Evolutionary conservation across 2,888 invertebrate species (phyloP).

Genomic region (Melanotus villosus): DNA sequence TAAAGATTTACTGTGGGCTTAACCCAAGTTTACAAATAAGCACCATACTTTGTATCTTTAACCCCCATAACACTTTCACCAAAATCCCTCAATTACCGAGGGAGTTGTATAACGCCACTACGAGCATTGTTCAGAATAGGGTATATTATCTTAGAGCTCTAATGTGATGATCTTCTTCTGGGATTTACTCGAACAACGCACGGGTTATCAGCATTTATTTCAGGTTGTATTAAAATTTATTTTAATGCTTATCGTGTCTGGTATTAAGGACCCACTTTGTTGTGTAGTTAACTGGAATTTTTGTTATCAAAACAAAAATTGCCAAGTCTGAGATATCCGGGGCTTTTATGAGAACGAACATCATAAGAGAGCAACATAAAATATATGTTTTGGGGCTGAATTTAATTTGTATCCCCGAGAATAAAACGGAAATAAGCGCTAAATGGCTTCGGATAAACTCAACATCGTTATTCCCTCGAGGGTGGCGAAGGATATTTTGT

Average conservation of each 20-base stretch:
- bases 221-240: constrained; percentile 19
- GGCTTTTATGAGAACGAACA: background rate
- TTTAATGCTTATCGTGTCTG: background rate
- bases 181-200: constrained; percentile 18
- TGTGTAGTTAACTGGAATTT: background rate
- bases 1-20: constrained; percentile 23
- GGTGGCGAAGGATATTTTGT: constrained; percentile 8
- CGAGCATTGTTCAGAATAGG: constrained; percentile 27
- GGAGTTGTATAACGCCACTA: constrained; percentile 23
- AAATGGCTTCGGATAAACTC: constrained; percentile 39
- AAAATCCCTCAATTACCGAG: constrained; percentile 38
- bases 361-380: background rate
- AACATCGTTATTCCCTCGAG: constrained; percentile 31
- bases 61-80: constrained; percentile 30
- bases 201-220: constrained; percentile 16
- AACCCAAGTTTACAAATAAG: constrained; percentile 23
- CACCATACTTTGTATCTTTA: constrained; percentile 33
- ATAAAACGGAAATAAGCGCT: constrained; percentile 45
- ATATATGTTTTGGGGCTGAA: constrained; percentile 24
- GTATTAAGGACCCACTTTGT: background rate
- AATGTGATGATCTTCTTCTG: constrained; percentile 17
- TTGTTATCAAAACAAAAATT: background rate
- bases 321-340: background rate
- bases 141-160: constrained; percentile 22
- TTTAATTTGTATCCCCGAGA: constrained; percentile 45